Conservation (phyloP, 2,888 invertebrate genomes). For the Diabrotica balteata region DNA sequence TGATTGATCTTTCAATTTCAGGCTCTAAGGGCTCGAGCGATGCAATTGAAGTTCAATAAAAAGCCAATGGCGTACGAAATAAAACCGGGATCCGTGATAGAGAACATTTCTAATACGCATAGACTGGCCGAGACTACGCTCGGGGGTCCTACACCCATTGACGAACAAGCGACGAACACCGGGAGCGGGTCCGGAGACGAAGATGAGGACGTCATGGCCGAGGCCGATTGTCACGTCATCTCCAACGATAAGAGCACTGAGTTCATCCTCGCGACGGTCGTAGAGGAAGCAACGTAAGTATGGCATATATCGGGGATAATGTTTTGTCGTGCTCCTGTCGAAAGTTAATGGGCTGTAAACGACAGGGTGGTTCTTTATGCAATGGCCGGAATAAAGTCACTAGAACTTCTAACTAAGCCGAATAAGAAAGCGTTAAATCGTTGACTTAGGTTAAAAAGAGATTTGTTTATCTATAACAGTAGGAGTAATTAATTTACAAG, state of each 20-base stretch:
- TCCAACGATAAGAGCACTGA: slow-evolving; percentile 91
- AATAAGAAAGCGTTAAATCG: too few species aligned
- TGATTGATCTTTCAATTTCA: slow-evolving; percentile 54
- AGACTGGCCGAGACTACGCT: slow-evolving; percentile 82
- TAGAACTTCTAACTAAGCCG: too few species aligned
- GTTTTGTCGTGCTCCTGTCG: too few species aligned
- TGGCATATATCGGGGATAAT: neutral
- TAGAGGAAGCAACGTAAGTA: slow-evolving; percentile 84
- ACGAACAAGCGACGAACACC: slow-evolving; percentile 87
- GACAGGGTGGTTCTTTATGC: too few species aligned
- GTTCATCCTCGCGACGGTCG: slow-evolving; percentile 88
- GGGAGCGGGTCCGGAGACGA: slow-evolving; percentile 90
- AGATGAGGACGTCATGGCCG: slow-evolving; percentile 63
- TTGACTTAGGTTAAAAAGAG: too few species aligned
- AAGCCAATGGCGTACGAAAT: slow-evolving; percentile 79
- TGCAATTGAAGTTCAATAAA: slow-evolving; percentile 81
- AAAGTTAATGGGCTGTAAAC: too few species aligned
- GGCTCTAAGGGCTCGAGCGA: slow-evolving; percentile 86
- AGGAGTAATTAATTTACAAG: neutral
- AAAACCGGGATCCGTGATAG: slow-evolving; percentile 83
- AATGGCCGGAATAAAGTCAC: too few species aligned
- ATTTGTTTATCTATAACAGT: neutral
- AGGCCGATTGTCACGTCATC: slow-evolving; percentile 80
- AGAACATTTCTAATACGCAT: slow-evolving; percentile 85
- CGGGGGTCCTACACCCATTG: slow-evolving; percentile 69